Evolutionary conservation across 2,888 invertebrate genomes (phyloP).

Genomic region (Liopterus haemorrhoidalis): DNA sequence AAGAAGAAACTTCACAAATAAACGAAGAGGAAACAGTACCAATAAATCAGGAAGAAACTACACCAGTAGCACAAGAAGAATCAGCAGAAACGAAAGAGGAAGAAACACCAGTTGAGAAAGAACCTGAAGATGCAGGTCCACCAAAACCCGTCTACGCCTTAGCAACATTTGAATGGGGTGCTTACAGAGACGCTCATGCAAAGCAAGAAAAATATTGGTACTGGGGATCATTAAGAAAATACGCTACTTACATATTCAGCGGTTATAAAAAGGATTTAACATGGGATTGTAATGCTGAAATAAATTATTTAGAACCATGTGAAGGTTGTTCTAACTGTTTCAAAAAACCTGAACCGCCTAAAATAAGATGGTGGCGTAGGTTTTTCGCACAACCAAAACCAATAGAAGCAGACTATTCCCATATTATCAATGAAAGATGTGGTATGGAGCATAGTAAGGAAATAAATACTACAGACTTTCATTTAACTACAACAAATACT

Average conservation of each 20-base stretch:
- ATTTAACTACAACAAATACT: conserved; percentile 52
- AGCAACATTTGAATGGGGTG: conserved; percentile 77
- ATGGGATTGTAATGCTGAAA: conserved; percentile 64
- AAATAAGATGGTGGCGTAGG: conserved; percentile 46
- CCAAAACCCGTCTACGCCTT: conserved; percentile 74
- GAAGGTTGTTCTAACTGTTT: conserved; percentile 73
- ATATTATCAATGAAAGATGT: conserved; percentile 56
- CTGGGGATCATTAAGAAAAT: conserved; percentile 69
- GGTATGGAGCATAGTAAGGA: conserved; percentile 49
- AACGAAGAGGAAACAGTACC: too few relatives aligned
- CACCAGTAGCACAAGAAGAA: too few relatives aligned
- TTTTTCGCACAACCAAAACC: conserved; percentile 37
- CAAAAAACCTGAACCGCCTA: conserved; percentile 25
- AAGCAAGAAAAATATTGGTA: conserved; percentile 83
- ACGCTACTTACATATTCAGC: conserved; percentile 70
- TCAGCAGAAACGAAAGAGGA: too few relatives aligned
- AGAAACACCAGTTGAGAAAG: too few relatives aligned
- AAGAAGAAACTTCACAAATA: too few relatives aligned
- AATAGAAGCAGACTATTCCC: conserved; percentile 47
- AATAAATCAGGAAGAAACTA: too few relatives aligned
- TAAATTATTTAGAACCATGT: conserved; percentile 77
- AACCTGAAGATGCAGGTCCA: conserved; percentile 3
- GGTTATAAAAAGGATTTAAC: conserved; percentile 57
- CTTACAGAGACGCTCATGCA: conserved; percentile 70
- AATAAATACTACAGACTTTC: conserved; percentile 59